Percentiles rank a stretch among this genome's conserved stretches.
Evolutionary conservation across 2,113 vertebrate genomes (phyloP).

Genomic region (Scopus umbretta): DNA sequence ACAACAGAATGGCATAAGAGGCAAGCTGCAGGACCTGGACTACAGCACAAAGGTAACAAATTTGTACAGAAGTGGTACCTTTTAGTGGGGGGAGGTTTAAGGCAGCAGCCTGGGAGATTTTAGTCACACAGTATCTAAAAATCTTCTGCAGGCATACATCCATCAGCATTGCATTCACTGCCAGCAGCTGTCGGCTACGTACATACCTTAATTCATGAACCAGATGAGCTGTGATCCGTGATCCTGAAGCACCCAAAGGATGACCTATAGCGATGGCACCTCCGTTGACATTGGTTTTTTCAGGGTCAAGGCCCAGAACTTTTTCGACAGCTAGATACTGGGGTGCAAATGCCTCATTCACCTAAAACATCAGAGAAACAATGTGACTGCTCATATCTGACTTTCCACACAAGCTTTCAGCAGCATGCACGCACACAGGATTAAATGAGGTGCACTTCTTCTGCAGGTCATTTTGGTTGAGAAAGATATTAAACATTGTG

Average conservation of each 20-base stretch:
- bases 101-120: background rate
- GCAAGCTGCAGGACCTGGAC: background rate
- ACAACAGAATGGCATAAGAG: rapidly evolving
- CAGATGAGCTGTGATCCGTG: slow-evolving; percentile 89
- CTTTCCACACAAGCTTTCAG: background rate
- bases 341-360: slow-evolving; percentile 94
- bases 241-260: slow-evolving; percentile 87
- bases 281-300: slow-evolving; percentile 88
- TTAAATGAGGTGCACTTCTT: background rate
- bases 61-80: rapidly evolving
- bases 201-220: slow-evolving; percentile 88
- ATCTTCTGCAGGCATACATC: background rate
- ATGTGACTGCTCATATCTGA: rapidly evolving
- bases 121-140: background rate
- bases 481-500: background rate
- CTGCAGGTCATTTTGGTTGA: too few species aligned
- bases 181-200: rapidly evolving
- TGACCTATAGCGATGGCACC: slow-evolving; percentile 95
- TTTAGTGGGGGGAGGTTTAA: rapidly evolving
- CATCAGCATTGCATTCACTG: background rate
- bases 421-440: rapidly evolving
- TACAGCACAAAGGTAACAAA: background rate
- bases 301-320: slow-evolving; percentile 81
- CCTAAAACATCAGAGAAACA: slow-evolving; percentile 66
- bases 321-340: slow-evolving; percentile 90